Base-by-base conservation (phyloP, 2,113 vertebrate genomes). In the Suricata suricatta region DNA sequence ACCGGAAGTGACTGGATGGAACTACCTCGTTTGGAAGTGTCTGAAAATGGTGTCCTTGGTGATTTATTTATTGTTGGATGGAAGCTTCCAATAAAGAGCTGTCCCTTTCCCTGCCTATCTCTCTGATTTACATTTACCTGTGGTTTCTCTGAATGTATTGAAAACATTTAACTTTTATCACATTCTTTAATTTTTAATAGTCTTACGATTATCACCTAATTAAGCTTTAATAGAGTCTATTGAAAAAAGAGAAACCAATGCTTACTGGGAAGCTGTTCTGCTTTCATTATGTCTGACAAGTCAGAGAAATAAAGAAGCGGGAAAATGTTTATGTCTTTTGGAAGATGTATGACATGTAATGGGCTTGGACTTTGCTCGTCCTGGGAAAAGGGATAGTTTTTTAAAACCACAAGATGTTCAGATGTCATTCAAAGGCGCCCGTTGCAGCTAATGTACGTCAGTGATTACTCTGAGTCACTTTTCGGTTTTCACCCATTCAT, bases 181-280 rank as follows among this genome's bases (percentile, higher is more conserved):
- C 97, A 90, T 95, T 95, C 96, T 97, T 98, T 97, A 96, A 63
- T 98, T 98, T 98, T 98, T 98, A 93, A 94, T 98, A 88, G 66
- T 85, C 90, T 97, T 87, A 21, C 96, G 93, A 97, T 52, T 97
- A 97, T 97, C 88, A 97, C 15, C 96, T 96, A 98, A 98, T 98
- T 98, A 93, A 97, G 76, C 96, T 98, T 98, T 97, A 98, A 98
- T 98, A 96, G 79, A 77, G 63, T 77, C 44, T 57, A 57, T 35
- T 95, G 80, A 95, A 97, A 94, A 97, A 90, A 63, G 90, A 96
- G 52, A 93, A 94, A 68, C 38, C 57, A 13, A 29, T 13, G 25
- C n/a, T 44, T 96, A 95, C 90, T 95, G 50, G 98, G 96, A 92
- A 96, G 90, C 81, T 93, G 47, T 95, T 98, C 94, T 38, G 3